These are phyloP conservation scores for Castor canadensis DNA, from an alignment of 2,113 vertebrate genomes.

Conservation along the genomic window DNA sequence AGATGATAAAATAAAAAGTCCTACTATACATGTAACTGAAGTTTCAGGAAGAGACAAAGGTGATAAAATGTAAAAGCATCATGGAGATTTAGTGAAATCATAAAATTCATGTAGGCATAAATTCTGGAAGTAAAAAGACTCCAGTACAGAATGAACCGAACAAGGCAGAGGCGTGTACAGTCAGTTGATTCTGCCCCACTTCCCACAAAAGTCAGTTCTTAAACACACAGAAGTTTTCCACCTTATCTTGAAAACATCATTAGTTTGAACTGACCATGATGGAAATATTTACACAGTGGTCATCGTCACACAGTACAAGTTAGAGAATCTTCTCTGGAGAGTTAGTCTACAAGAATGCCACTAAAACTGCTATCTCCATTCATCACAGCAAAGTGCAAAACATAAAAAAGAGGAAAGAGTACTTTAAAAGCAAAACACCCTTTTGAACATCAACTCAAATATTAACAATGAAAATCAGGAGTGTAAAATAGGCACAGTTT, in stretches of 20 bases:
- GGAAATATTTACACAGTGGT: background rate
- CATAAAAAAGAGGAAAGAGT: background rate
- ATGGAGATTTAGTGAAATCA: background rate
- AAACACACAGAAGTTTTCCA: background rate
- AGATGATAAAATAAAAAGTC: background rate
- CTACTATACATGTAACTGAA: background rate
- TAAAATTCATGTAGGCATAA: background rate
- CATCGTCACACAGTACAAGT: background rate
- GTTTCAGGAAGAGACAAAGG: background rate
- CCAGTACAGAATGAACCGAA: background rate
- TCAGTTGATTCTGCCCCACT: too few relatives aligned
- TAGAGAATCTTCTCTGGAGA: background rate
- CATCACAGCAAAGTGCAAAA: background rate
- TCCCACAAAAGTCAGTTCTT: background rate
- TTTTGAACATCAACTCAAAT: too few relatives aligned
- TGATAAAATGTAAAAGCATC: background rate
- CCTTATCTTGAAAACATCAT: background rate
- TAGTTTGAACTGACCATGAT: background rate
- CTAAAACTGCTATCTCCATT: background rate
- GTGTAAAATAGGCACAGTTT: too few relatives aligned
- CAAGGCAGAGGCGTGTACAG: too few relatives aligned
- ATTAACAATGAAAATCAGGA: too few relatives aligned
- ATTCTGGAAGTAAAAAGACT: background rate
- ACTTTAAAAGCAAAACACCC: too few relatives aligned
- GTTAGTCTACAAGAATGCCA: background rate